Evolutionary conservation across 2,113 vertebrate species (phyloP).

Genomic region (Chloebia gouldiae): DNA sequence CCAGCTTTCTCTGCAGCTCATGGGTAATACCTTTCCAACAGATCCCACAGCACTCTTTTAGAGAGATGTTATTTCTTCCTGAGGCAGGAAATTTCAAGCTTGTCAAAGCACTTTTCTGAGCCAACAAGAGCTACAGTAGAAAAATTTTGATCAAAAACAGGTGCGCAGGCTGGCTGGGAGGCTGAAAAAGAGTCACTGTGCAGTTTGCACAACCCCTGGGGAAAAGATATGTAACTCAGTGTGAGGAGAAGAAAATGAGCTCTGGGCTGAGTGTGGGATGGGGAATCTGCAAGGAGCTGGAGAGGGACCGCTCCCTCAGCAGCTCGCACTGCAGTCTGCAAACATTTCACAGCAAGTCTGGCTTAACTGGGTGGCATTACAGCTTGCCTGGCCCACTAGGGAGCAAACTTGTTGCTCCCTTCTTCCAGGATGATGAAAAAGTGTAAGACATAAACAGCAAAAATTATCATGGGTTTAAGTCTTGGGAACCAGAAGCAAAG

Average conservation of each 20-base stretch:
- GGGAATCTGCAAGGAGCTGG: neutral
- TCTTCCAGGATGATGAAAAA: neutral
- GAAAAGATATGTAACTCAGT: neutral
- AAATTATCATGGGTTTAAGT: neutral
- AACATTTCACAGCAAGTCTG: neutral
- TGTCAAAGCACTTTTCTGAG: constrained; percentile 8
- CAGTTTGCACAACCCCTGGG: neutral
- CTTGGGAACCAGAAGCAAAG: neutral
- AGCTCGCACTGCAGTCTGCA: neutral
- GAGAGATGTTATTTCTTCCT: neutral
- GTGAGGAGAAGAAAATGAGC: neutral
- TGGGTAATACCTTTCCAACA: neutral
- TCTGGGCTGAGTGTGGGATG: neutral
- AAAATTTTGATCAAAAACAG: constrained; percentile 48
- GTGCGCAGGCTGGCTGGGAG: neutral
- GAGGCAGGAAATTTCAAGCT: constrained; percentile 13
- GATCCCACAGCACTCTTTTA: neutral
- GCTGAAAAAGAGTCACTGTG: neutral
- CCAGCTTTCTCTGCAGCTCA: neutral
- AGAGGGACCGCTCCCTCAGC: neutral
- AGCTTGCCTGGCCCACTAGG: neutral
- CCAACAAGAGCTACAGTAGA: constrained; percentile 9
- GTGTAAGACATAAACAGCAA: accelerated
- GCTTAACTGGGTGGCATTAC: neutral
- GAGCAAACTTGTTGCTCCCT: neutral